These are phyloP conservation scores for Tetheella fluctuosa DNA, from an alignment of 2,888 invertebrate species.

Conservation along the genomic window DNA sequence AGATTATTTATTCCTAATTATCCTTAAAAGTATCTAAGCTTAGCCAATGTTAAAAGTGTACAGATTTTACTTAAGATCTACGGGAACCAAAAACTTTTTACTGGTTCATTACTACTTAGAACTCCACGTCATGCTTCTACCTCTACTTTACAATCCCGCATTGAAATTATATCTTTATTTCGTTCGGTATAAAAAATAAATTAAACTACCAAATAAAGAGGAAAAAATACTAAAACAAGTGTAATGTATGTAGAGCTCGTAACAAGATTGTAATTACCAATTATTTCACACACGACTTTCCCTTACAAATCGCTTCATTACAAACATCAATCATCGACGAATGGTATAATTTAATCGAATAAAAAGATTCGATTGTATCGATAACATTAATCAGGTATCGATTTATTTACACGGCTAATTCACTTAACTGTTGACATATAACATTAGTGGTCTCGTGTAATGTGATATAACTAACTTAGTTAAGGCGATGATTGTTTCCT, in stretches of 20 bases:
- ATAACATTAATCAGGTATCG: constrained; percentile 17
- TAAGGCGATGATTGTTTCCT: constrained; percentile 48
- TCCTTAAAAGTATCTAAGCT: too few relatives aligned
- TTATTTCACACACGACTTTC: constrained; percentile 17
- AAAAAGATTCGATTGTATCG: constrained; percentile 23
- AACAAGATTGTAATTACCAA: constrained; percentile 12
- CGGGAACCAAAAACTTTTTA: too few relatives aligned
- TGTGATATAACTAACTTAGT: constrained; percentile 50
- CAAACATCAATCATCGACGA: constrained; percentile 21
- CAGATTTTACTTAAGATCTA: too few relatives aligned
- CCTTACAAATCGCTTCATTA: constrained; percentile 34
- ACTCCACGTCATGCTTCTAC: too few relatives aligned
- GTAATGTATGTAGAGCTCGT: constrained; percentile 6
- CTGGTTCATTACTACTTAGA: too few relatives aligned
- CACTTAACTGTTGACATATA: constrained; percentile 60
- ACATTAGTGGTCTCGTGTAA: constrained; percentile 51
- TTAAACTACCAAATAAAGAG: not conserved
- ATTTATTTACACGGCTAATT: constrained; percentile 63
- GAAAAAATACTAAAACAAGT: not conserved
- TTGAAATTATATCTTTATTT: not conserved
- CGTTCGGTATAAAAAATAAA: not conserved
- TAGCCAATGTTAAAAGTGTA: too few relatives aligned
- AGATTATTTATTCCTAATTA: too few relatives aligned
- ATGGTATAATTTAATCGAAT: constrained; percentile 28
- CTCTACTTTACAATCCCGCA: not conserved